phyloP scores from a whole-genome alignment of 1,140 invertebrate genomes.

The Orchesella cincta region DNA sequence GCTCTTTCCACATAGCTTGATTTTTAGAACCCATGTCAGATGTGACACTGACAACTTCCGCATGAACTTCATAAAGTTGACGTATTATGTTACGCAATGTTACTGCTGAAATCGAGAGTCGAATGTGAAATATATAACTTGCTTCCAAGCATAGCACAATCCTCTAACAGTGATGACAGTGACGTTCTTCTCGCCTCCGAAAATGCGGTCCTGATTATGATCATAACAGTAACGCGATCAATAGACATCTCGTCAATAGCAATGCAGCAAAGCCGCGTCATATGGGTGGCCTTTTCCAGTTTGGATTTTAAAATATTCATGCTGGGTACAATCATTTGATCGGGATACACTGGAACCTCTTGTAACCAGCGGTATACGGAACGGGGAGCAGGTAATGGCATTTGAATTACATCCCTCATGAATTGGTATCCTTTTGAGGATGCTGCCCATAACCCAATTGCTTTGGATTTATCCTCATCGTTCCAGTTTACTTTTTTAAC shows the following conservation, averaged over 20 bases:
- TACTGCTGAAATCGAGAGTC: slow-evolving; percentile 25
- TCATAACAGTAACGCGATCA: slow-evolving; percentile 35
- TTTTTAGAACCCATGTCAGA: slow-evolving; percentile 52
- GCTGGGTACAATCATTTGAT: neutral
- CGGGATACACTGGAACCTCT: neutral
- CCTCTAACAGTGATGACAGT: slow-evolving; percentile 35
- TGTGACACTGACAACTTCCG: slow-evolving; percentile 53
- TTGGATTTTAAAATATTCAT: neutral
- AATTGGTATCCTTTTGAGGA: slow-evolving; percentile 4
- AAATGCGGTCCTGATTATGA: slow-evolving; percentile 26
- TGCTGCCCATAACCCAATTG: neutral
- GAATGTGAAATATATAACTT: slow-evolving; percentile 40
- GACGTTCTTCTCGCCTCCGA: slow-evolving; percentile 34
- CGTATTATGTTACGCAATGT: slow-evolving; percentile 29
- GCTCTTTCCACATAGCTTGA: slow-evolving; percentile 32
- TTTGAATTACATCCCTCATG: neutral
- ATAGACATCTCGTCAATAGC: slow-evolving; percentile 44
- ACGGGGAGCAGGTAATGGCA: neutral
- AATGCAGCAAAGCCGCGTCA: slow-evolving; percentile 27
- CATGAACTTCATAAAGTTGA: slow-evolving; percentile 51
- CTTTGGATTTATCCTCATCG: neutral
- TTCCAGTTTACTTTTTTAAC: neutral
- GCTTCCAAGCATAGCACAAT: slow-evolving; percentile 36
- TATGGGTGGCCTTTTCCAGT: neutral
- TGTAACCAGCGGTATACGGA: slow-evolving; percentile 5